phyloP scores from a whole-genome alignment of 2,888 invertebrate genomes.

The Athetis lepigone region DNA sequence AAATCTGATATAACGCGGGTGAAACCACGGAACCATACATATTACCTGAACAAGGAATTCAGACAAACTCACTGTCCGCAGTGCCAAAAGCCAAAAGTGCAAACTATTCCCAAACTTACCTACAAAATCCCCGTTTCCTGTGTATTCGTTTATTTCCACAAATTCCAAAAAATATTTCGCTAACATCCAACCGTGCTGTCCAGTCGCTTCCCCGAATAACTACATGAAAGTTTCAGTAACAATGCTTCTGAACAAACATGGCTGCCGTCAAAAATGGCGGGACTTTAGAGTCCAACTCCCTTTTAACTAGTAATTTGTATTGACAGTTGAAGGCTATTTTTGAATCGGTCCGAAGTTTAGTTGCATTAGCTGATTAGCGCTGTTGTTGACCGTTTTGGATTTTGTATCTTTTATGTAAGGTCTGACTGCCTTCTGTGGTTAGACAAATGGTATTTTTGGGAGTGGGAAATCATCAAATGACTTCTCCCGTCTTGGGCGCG shows the following conservation, averaged over 20 bases:
- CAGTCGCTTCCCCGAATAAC: conserved; percentile 35
- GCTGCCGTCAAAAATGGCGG: conserved; percentile 51
- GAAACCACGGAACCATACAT: too few relatives aligned
- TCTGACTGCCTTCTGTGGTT: too few relatives aligned
- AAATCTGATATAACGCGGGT: too few relatives aligned
- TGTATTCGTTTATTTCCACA: conserved; percentile 34
- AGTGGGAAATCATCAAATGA: too few relatives aligned
- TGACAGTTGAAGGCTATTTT: conserved; percentile 44
- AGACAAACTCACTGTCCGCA: too few relatives aligned
- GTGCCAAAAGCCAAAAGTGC: too few relatives aligned
- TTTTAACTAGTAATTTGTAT: conserved; percentile 37
- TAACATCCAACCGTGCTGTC: conserved; percentile 29
- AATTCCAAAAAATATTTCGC: conserved; percentile 38
- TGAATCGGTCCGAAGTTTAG: conserved; percentile 12
- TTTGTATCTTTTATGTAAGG: neutral
- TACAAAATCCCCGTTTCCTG: conserved; percentile 22
- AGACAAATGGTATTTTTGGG: too few relatives aligned
- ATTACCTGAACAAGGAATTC: too few relatives aligned
- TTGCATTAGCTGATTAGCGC: neutral
- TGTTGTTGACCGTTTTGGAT: neutral
- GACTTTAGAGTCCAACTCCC: conserved; percentile 24
- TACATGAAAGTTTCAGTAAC: conserved; percentile 45
- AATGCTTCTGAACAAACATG: conserved; percentile 35
- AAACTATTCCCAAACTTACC: conserved; percentile 21
- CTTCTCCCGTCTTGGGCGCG: too few relatives aligned